Evolutionary conservation across 2,113 vertebrate species (phyloP).

Genomic region (Chamaetylas fuelleborni): DNA sequence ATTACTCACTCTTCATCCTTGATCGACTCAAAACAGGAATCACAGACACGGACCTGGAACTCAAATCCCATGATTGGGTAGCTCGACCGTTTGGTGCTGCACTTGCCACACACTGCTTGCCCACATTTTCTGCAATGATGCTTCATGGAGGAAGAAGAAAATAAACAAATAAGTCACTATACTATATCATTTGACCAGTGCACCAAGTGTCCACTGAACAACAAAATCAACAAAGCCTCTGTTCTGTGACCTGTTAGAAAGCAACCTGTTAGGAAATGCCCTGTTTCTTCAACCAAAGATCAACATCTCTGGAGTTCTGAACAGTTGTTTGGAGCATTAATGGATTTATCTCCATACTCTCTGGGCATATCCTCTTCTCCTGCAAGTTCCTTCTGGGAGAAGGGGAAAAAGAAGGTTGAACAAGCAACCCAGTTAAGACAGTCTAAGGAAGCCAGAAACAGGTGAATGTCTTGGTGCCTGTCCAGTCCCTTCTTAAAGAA

Average conservation of each 20-base stretch:
- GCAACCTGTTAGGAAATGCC: background rate
- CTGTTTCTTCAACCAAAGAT: background rate
- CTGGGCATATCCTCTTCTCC: background rate
- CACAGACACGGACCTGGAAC: slow-evolving; percentile 95
- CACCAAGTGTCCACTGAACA: background rate
- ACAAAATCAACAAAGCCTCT: background rate
- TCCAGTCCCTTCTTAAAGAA: background rate
- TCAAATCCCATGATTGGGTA: slow-evolving; percentile 97
- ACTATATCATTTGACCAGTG: background rate
- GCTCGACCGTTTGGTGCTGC: slow-evolving; percentile 90
- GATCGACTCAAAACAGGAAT: slow-evolving; percentile 89
- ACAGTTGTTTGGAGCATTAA: background rate
- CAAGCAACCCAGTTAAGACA: background rate
- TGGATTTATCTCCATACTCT: background rate
- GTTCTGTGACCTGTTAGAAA: background rate
- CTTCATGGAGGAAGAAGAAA: slow-evolving; percentile 57
- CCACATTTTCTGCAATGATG: slow-evolving; percentile 98
- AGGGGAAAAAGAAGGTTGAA: background rate
- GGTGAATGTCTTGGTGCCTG: background rate
- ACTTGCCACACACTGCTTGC: slow-evolving; percentile 92
- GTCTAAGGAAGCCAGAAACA: background rate
- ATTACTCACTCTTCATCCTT: slow-evolving; percentile 92
- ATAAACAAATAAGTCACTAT: background rate
- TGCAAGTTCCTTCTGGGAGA: background rate
- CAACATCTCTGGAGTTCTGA: background rate